Percentiles rank a stretch among this genome's conserved stretches.
phyloP scores from a whole-genome alignment of 1,140 invertebrate species.

The Phenacoccus solenopsis region DNA sequence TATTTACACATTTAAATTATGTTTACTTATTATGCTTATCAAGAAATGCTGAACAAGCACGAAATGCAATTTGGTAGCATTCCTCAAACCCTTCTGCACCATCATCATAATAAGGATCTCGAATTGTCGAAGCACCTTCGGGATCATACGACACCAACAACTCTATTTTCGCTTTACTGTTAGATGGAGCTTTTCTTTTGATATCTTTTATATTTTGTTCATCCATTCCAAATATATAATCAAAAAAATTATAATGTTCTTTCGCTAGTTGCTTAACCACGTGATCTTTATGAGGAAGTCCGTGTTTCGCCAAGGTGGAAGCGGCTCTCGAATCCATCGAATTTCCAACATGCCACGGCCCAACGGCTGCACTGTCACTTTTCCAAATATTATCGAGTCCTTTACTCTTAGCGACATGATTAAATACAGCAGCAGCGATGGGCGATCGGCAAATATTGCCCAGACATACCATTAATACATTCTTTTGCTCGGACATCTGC shows the following conservation, averaged over 20 bases:
- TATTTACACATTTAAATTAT: too few relatives aligned
- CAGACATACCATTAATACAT: slow-evolving; percentile 29
- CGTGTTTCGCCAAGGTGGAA: slow-evolving; percentile 53
- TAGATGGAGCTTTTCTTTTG: slow-evolving; percentile 43
- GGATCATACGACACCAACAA: slow-evolving; percentile 73
- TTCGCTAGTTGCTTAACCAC: slow-evolving; percentile 50
- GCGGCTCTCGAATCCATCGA: slow-evolving; percentile 62
- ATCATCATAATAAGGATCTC: slow-evolving; percentile 74
- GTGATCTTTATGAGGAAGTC: slow-evolving; percentile 53
- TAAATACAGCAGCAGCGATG: slow-evolving; percentile 83
- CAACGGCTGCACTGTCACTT: slow-evolving; percentile 78
- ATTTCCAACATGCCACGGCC: slow-evolving; percentile 71
- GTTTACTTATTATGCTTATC: slow-evolving; percentile 30
- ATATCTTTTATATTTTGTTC: slow-evolving; percentile 61
- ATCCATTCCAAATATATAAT: slow-evolving; percentile 88
- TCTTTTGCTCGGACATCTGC: slow-evolving; percentile 22
- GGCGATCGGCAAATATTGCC: slow-evolving; percentile 93
- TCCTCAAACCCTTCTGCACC: slow-evolving; percentile 52
- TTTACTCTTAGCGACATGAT: slow-evolving; percentile 49
- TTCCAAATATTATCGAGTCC: slow-evolving; percentile 52
- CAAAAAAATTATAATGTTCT: slow-evolving; percentile 60
- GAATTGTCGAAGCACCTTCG: slow-evolving; percentile 58
- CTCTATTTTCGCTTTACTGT: slow-evolving; percentile 47
- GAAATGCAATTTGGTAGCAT: slow-evolving; percentile 54
- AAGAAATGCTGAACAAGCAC: slow-evolving; percentile 51